Conservation (phyloP, 2,888 invertebrate genomes). For the Stenoptilia bipunctidactyla region DNA sequence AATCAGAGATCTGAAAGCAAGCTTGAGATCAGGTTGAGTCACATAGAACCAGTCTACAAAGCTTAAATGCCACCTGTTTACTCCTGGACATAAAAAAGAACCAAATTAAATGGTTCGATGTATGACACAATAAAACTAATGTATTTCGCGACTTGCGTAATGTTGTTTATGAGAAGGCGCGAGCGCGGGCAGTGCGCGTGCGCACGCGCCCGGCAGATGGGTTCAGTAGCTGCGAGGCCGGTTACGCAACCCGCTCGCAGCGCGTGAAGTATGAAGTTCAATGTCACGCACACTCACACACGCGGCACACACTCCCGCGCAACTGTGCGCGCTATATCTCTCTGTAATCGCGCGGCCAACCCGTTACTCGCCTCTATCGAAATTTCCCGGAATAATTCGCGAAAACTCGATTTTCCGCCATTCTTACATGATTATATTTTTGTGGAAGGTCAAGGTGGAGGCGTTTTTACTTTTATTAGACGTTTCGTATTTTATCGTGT, state of each 20-base stretch:
- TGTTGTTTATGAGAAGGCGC: no score
- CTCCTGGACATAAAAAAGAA: no score
- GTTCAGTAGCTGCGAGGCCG: constrained; percentile 14
- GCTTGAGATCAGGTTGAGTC: no score
- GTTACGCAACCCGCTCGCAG: constrained; percentile 61
- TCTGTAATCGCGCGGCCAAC: constrained; percentile 43
- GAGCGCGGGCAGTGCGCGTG: no score
- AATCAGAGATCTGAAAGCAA: no score
- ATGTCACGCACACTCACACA: constrained; percentile 48
- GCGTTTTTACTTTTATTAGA: constrained; percentile 28
- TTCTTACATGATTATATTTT: constrained; percentile 36
- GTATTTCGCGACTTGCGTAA: no score
- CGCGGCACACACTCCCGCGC: constrained; percentile 23
- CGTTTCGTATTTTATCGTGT: constrained; percentile 14
- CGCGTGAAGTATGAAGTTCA: constrained; percentile 69
- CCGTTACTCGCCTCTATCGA: constrained; percentile 61
- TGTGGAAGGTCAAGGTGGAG: constrained; percentile 53
- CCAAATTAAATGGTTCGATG: no score
- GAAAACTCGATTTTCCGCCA: constrained; percentile 48
- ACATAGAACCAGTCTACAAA: no score
- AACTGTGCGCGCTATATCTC: constrained; percentile 31
- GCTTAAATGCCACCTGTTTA: no score
- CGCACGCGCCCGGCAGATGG: not conserved
- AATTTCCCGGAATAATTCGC: constrained; percentile 61
- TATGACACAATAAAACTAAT: no score